Evolutionary conservation across 2,113 vertebrate species (phyloP), one percentile per base, ranked within the genome.

Genomic region (Onychostruthus taczanowskii): DNA sequence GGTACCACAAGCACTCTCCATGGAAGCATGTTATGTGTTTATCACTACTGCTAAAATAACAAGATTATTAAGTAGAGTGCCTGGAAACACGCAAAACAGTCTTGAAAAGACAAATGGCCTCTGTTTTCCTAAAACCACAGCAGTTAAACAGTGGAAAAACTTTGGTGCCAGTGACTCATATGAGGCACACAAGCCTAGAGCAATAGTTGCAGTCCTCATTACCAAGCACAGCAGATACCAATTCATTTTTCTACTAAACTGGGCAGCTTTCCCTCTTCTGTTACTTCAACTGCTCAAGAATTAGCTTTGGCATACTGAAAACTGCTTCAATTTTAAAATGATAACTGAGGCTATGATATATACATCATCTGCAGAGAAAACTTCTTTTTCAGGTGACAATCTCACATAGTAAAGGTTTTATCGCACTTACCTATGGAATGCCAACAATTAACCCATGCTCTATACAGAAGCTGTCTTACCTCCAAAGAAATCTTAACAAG

Each of bases 21-120:
- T 59, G 31, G 59, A 84, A 86, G 47, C 43, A 74, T 4, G 49
- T 35, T 66, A 75, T 3, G 23, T 66, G 81, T 84, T 94, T 52
- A 94, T 21, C 44, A 59, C 62, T 75, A 75, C 24, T 90, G 55
- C 63, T 92, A 91, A 97, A 93, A 89, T 30, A 87, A 91, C 56
- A 90, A 87, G 90, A 49, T 89, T n/a, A n/a, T 64, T 69, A 91
- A 95, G 53, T 26, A 58, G 81, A 87, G 28, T 50, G 49, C 49
- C 75, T 76, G 82, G 78, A 82, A 89, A 93, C 35, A 93, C 11
- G 52, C 46, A 31, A 83, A 95, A 77, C 10, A 77, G 37, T 67
- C 59, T 78, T 64, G 53, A 74, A 93, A 94, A 90, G 82, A 64
- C 66, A 90, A 85, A 93, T 76, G 4, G 75, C 46, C 21, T 64